Evolutionary conservation across 2,888 invertebrate genomes (phyloP).

Genomic region (Diadromus collaris): DNA sequence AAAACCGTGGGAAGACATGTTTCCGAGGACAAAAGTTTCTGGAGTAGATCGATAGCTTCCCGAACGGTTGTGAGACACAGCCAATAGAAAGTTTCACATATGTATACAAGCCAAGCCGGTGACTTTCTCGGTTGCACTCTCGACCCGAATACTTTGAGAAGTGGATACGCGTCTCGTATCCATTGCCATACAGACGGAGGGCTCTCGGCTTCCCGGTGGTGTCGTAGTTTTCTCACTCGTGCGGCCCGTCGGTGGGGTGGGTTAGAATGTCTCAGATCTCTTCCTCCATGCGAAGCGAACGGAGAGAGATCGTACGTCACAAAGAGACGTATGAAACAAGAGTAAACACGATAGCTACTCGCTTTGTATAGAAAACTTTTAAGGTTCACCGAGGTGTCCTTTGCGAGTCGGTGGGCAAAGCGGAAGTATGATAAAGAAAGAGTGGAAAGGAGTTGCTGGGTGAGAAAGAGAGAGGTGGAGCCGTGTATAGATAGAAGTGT

Average conservation of each 20-base stretch:
- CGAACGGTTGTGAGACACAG: constrained; percentile 31
- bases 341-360: constrained; percentile 54
- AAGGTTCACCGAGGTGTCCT: constrained; percentile 51
- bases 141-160: constrained; percentile 27
- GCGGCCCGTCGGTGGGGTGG: background rate
- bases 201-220: constrained; percentile 7
- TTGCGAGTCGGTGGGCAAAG: constrained; percentile 13
- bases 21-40: constrained; percentile 24
- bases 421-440: constrained; percentile 8
- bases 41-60: constrained; percentile 11
- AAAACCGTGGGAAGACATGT: constrained; percentile 4
- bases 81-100: constrained; percentile 44
- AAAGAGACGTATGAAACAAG: constrained; percentile 47
- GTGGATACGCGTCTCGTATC: constrained; percentile 21
- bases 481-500: constrained; percentile 15
- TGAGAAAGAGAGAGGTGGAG: background rate
- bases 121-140: constrained; percentile 20
- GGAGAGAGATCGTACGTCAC: constrained; percentile 52
- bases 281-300: constrained; percentile 12
- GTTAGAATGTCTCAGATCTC: constrained; percentile 19
- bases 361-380: constrained; percentile 53
- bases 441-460: constrained; percentile 7
- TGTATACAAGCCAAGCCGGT: constrained; percentile 38
- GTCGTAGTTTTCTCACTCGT: constrained; percentile 8
- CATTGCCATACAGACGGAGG: constrained; percentile 1